Evolutionary conservation across 2,113 vertebrate species (phyloP).

Genomic region (Sus scrofa): T2T-Sscrofa CM000817.6:81430001-81430500

Average conservation of each 20-base stretch:
- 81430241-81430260: fast-evolving
- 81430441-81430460: fast-evolving
- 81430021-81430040: background rate
- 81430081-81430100: background rate
- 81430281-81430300: background rate
- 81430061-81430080: slow-evolving; percentile 33
- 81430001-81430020: fast-evolving
- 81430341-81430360: background rate
- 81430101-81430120: slow-evolving; percentile 57
- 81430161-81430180: slow-evolving; percentile 58
- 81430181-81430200: slow-evolving; percentile 50
- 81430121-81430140: slow-evolving; percentile 47
- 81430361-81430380: background rate
- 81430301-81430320: too few relatives aligned
- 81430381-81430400: background rate
- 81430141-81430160: background rate
- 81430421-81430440: background rate
- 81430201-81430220: background rate
- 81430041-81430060: background rate
- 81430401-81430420: background rate
- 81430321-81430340: background rate
- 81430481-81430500: too few relatives aligned
- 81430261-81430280: background rate
- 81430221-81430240: background rate
- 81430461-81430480: background rate